phyloP scores from a whole-genome alignment of 2,888 invertebrate genomes.

The Drosophila silvestris region DNA sequence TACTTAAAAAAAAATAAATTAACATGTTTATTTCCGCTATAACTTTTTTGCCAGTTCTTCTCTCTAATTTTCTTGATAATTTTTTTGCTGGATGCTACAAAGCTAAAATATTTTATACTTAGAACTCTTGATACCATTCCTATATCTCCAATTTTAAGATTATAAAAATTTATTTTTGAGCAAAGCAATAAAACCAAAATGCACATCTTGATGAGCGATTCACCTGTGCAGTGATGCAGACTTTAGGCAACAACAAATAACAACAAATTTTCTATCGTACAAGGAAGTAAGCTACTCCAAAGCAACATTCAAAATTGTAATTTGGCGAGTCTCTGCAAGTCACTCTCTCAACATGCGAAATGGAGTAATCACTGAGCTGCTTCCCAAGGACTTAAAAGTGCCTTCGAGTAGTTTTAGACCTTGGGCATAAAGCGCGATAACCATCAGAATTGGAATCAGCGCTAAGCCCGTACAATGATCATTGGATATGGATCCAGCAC shows the following conservation, averaged over 20 bases:
- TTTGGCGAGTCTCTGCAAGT: background rate
- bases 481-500: conserved; percentile 28
- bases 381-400: background rate
- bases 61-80: background rate
- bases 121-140: background rate
- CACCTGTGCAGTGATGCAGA: no score
- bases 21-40: background rate
- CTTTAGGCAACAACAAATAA: no score
- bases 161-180: background rate
- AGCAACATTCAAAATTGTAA: background rate
- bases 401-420: background rate
- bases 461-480: conserved; percentile 57
- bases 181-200: no score
- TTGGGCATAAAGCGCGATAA: conserved; percentile 12
- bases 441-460: conserved; percentile 42
- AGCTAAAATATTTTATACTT: no score
- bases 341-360: background rate
- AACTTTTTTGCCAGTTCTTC: background rate
- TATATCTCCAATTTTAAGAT: background rate
- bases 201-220: no score
- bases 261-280: background rate
- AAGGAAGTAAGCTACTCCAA: background rate
- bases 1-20: background rate
- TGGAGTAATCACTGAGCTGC: background rate
- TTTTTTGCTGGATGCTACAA: background rate